Evolutionary conservation across 2,888 invertebrate species (phyloP), one percentile per base, ranked within the genome.

Genomic region (Sinotaia quadrata): DNA sequence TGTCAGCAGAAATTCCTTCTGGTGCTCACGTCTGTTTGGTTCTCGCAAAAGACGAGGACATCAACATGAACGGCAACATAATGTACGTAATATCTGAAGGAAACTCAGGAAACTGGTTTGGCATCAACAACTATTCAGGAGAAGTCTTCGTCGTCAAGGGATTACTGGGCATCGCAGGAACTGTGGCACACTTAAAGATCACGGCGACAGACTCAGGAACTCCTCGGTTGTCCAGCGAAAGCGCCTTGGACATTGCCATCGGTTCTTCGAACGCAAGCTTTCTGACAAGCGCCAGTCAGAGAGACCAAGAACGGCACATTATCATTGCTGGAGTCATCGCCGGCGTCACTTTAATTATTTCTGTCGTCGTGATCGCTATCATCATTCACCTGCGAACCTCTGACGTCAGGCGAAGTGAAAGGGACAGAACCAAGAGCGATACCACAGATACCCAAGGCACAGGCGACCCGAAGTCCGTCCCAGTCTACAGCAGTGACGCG

Each of bases 111-210:
- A 54, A 69, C 5, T 31, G 62, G 29, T 71, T 74, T 62, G 71
- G 72, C 61, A 76, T 79, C 71, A 72, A 78, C 74, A 70, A 75
- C 72, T 68, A 76, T 68, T 69, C 76, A 57, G 72, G 79, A 67
- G 62, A 75, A 57, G 56, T 79, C 71, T 75, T 76, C 41, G 69
- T 79, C 29, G 70, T 75, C 33, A 69, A 75, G 24, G 63, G 67
- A 4, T 74, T 78, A 15, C 72, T 75, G 18, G 37, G 57, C 18
- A 51, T 47, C 27, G 75, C 77, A 34, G 68, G 72, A 0, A 68
- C 74, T 15, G 67, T 67, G 2, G 77, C 78, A 65, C 68, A 61
- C 57, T 54, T 79, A 47, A 73, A 74, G 24, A 60, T 81, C 2
- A 72, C 69, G 10, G 76, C 79, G 10, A 75, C 76, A 51, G 78